Evolutionary conservation across 2,888 invertebrate species (phyloP), one percentile per base, ranked within the genome.

Genomic region (Lithosia quadra): DNA sequence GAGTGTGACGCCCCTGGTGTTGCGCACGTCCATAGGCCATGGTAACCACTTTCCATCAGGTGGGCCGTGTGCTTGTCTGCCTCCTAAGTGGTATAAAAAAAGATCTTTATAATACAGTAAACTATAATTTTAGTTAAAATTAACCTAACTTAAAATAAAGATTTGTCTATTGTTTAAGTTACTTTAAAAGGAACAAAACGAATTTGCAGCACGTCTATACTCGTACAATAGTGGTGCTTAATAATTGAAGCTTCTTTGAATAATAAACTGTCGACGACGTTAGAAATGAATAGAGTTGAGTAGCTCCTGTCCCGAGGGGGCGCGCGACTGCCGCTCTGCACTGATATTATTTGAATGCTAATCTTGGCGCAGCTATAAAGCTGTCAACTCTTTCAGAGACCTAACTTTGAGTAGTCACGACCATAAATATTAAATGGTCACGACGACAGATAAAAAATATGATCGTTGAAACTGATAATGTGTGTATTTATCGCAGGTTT

Each of bases 301-400:
- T 21, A 56, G 10, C n/a, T 56, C 4, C n/a, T 22, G 34, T 63
- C 57, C 56, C 22, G 1, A 13, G 2, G 24, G 18, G 53, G 24
- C 11, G 22, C 56, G 33, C 57, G 24, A 21, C 18, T 13, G 43
- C n/a, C 4, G 2, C 24, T 21, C 15, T 33, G 34, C 21, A 39
- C 22, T 62, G 21, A 62, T 57, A 43, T 57, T 43, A 43, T 62
- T 62, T 67, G 33, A 57, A 67, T 67, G 62, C 28, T n/a, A 62
- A 62, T 49, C 49, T 49, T 49, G 49, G 49, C 49, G 49, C 3
- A 18, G 43, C 58, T 58, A 65, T 58, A 57, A 43, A 57, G 58
- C 58, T 65, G 49, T 53, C 36, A 24, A 18, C n/a, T 39, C 39
- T 43, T 58, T 24, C 18, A 33, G 58, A 33, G n/a, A 58, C 58